Conservation (phyloP, 2,113 vertebrate species). For the Oryzias javanicus region DNA sequence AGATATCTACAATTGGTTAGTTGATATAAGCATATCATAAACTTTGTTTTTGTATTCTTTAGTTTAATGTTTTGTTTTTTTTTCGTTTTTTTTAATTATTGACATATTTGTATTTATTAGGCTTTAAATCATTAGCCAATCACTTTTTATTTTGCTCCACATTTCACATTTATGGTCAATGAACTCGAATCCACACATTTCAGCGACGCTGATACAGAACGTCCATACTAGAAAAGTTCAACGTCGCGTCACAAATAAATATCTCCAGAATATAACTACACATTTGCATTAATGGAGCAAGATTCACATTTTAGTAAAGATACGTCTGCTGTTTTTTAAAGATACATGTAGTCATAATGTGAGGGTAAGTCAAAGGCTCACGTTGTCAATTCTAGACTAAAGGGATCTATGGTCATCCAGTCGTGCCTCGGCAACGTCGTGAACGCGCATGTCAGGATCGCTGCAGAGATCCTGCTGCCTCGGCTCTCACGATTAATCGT, state of each 20-base stretch:
- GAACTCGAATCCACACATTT: constrained; percentile 38
- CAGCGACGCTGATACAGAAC: constrained; percentile 41
- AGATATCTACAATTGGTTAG: no score
- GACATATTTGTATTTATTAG: no score
- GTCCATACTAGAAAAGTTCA: background rate
- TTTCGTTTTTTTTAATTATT: background rate
- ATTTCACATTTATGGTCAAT: constrained; percentile 51
- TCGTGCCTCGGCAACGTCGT: constrained; percentile 67
- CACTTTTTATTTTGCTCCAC: constrained; percentile 7
- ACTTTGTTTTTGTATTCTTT: no score
- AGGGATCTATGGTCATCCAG: constrained; percentile 50
- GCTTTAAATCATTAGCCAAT: background rate
- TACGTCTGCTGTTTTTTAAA: rapidly evolving
- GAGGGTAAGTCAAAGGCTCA: rapidly evolving
- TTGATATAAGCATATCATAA: no score
- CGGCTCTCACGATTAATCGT: constrained; percentile 68
- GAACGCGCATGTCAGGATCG: constrained; percentile 76
- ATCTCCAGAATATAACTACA: rapidly evolving
- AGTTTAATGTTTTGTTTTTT: no score
- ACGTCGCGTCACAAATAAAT: background rate
- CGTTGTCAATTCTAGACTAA: constrained; percentile 14
- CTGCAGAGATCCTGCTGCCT: constrained; percentile 76
- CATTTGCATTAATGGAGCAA: background rate
- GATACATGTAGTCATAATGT: rapidly evolving
- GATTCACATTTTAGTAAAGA: rapidly evolving